Base-by-base conservation (phyloP, 2,113 vertebrate genomes). In the Campylorhamphus procurvoides region DNA sequence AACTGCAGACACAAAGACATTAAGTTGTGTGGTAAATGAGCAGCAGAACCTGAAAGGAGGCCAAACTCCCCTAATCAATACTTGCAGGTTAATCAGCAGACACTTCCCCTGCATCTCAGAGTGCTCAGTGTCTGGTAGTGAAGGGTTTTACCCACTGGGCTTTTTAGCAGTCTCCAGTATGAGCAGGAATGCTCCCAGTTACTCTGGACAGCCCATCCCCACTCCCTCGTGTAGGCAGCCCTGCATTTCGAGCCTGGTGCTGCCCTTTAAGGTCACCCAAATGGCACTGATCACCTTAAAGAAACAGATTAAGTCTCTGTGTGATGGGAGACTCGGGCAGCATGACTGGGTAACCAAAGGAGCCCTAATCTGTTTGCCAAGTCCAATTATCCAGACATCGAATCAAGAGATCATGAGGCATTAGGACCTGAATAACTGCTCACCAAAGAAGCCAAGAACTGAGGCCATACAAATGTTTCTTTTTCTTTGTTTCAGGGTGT, bases 361-460 rank as follows among this genome's bases (percentile, higher is more conserved):
- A 84, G 63, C 49, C 80, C 80, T 95, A 78, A 92, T 92, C 83
- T 81, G 39, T 87, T 90, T 96, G 88, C 84, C 89, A 96, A 92
- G 93, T 94, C 93, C 56, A 97, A 97, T 97, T 97, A 96, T 35
- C 84, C 55, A 91, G 72, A 96, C 73, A 90, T 92, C 24, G 20
- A 97, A 78, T 80, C 85, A 91, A 71, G 50, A 93, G 88, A 94
- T 59, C 92, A n/a, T 28, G 89, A 66, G 83, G 80, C 93, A 84
- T 86, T 86, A 89, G 67, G 63, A 93, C 28, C 0, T 16, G n/a
- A 82, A 64, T 37, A 81, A 66, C 82, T 96, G 68, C 76, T 73
- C 88, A 69, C 93, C 89, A 73, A 78, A 64, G 46, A 53, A 79
- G 40, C 50, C 74, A 87, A 56, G 52, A 72, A 44, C 25, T 27